Conservation (phyloP, 2,888 invertebrate genomes). For the Girardia tigrina region DNA sequence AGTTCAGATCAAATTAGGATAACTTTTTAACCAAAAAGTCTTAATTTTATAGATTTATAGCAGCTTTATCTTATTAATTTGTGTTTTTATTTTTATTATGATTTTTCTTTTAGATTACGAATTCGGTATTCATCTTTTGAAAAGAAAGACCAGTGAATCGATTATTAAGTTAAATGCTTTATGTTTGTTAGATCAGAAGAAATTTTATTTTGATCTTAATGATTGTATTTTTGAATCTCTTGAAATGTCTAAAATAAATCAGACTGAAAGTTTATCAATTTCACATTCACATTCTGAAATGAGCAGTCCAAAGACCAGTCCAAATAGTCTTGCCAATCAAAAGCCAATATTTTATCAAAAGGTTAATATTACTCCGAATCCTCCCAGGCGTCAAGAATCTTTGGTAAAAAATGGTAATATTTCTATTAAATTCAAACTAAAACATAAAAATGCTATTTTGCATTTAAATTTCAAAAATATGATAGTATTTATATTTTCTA, state of each 20-base stretch:
- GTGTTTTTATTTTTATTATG: too few species aligned
- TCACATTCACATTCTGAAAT: background rate
- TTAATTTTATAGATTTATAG: too few species aligned
- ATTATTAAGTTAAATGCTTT: slow-evolving; percentile 23
- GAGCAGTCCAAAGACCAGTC: slow-evolving; percentile 11
- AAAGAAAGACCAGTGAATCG: slow-evolving; percentile 13
- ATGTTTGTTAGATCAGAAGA: background rate
- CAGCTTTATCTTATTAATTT: too few species aligned
- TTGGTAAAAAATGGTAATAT: background rate
- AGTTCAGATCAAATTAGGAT: too few species aligned
- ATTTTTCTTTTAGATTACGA: slow-evolving; percentile 9
- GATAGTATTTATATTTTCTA: too few species aligned
- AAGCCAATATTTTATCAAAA: slow-evolving; percentile 23
- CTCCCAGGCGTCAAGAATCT: slow-evolving; percentile 7
- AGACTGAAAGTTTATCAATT: background rate
- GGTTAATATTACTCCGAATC: background rate
- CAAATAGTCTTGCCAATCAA: background rate
- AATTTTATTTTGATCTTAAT: background rate
- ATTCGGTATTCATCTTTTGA: background rate
- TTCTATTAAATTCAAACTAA: too few species aligned
- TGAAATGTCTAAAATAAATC: slow-evolving; percentile 4
- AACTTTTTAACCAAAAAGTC: too few species aligned
- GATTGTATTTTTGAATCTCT: slow-evolving; percentile 19
- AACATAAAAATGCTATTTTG: too few species aligned
- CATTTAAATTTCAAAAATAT: too few species aligned